These are phyloP conservation scores for Petaurus breviceps DNA, from an alignment of 2,113 vertebrate genomes.

Conservation along the genomic window DNA sequence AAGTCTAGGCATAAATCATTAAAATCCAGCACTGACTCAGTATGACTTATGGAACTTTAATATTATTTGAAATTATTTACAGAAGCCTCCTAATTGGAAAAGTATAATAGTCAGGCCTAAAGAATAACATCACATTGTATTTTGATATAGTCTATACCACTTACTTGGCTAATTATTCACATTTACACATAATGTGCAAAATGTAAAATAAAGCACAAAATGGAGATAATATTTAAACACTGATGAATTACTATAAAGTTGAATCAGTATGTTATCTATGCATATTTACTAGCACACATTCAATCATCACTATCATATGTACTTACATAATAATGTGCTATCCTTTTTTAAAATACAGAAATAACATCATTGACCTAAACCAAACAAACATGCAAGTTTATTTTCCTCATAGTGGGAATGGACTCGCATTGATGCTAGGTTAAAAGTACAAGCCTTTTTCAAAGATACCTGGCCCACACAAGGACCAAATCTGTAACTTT, in stretches of 20 bases:
- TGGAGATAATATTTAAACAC: not conserved
- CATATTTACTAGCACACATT: not conserved
- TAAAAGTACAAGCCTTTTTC: not conserved
- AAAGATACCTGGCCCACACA: not conserved
- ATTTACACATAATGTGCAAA: not conserved
- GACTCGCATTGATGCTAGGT: not conserved
- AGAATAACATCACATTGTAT: not conserved
- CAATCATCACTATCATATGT: not conserved
- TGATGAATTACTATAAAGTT: not conserved
- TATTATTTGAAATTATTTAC: not conserved
- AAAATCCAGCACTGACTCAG: not conserved
- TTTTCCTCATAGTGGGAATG: not conserved
- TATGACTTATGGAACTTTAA: slow-evolving; percentile 22
- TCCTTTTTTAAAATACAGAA: not conserved
- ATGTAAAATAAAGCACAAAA: not conserved
- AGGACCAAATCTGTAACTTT: not conserved
- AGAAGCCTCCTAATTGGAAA: not conserved
- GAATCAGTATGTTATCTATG: not conserved
- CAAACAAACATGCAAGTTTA: not conserved
- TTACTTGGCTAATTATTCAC: not conserved
- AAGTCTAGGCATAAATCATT: not conserved
- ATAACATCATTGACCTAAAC: not conserved
- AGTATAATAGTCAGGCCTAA: not conserved
- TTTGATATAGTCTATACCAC: not conserved
- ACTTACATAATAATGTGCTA: not conserved